These are phyloP conservation scores for Agrochola circellaris DNA, from an alignment of 2,888 invertebrate genomes.

Conservation along the genomic window DNA sequence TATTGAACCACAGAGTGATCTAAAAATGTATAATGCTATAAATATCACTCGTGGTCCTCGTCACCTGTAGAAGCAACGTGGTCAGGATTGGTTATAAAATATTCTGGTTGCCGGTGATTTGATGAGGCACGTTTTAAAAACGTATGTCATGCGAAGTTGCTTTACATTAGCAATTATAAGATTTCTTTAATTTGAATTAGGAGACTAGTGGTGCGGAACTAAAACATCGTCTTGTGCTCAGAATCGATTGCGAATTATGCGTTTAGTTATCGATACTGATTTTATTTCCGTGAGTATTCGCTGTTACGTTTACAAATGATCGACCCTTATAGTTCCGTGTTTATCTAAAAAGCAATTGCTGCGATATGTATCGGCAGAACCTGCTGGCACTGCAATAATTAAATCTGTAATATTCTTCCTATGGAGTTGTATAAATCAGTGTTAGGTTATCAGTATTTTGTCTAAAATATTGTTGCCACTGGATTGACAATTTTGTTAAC, in stretches of 20 bases:
- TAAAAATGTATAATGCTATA: background rate
- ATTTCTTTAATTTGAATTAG: conserved; percentile 24
- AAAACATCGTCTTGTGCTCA: conserved; percentile 31
- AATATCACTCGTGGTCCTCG: background rate
- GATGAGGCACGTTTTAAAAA: background rate
- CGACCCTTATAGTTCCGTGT: conserved; percentile 12
- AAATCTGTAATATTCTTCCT: background rate
- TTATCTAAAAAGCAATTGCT: conserved; percentile 11
- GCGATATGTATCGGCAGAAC: background rate
- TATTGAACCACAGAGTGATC: background rate
- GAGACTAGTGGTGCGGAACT: conserved; percentile 14
- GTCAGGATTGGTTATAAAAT: background rate
- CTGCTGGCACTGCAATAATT: background rate
- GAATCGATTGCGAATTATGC: conserved; percentile 34
- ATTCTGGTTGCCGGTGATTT: no score
- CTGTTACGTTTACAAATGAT: conserved; percentile 16
- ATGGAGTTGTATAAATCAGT: background rate
- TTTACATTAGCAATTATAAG: conserved; percentile 3
- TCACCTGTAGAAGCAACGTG: background rate
- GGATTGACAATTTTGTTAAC: conserved; percentile 1
- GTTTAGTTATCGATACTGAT: conserved; percentile 9
- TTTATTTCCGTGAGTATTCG: conserved; percentile 29
- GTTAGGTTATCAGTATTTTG: background rate
- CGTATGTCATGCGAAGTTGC: background rate
- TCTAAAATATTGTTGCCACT: background rate